Evolutionary conservation across 1,140 invertebrate genomes (phyloP).

Genomic region (Sarcophaga peregrina): DNA sequence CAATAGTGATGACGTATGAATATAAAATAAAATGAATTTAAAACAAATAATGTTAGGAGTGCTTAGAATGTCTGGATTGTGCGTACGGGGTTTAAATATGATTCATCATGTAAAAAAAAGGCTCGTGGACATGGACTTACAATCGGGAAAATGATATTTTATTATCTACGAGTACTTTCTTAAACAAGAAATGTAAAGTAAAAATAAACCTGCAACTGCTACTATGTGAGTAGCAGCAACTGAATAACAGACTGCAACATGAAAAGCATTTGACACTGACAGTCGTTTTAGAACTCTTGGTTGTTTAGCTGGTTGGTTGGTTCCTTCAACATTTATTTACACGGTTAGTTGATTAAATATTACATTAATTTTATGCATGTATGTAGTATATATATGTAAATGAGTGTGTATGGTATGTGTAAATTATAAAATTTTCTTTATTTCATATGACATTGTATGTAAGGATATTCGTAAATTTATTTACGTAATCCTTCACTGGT

Average conservation of each 20-base stretch:
- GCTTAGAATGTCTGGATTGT: slow-evolving; percentile 33
- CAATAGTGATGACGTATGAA: slow-evolving; percentile 38
- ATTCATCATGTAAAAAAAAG: neutral
- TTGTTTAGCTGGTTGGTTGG: too few relatives aligned
- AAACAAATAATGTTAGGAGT: slow-evolving; percentile 36
- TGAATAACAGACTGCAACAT: neutral
- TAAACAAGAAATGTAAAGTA: neutral
- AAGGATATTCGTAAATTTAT: too few relatives aligned
- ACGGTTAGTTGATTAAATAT: too few relatives aligned
- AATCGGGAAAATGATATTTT: neutral
- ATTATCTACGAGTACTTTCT: too few relatives aligned
- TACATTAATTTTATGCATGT: too few relatives aligned
- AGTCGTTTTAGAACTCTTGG: slow-evolving; percentile 50
- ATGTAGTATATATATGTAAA: too few relatives aligned
- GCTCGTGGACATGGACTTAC: too few relatives aligned
- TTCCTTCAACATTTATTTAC: too few relatives aligned
- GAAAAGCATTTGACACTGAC: slow-evolving; percentile 64
- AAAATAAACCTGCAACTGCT: neutral
- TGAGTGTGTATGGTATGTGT: too few relatives aligned
- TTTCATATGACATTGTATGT: too few relatives aligned
- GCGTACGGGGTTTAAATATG: neutral
- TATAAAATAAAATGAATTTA: slow-evolving; percentile 39
- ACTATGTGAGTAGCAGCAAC: neutral
- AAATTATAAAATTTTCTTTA: too few relatives aligned
- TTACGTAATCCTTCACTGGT: too few relatives aligned